A percentile compares a stretch with the other conserved stretches of the same genome.
Conservation (phyloP, 2,888 invertebrate species). For the Junonia oenone region DNA sequence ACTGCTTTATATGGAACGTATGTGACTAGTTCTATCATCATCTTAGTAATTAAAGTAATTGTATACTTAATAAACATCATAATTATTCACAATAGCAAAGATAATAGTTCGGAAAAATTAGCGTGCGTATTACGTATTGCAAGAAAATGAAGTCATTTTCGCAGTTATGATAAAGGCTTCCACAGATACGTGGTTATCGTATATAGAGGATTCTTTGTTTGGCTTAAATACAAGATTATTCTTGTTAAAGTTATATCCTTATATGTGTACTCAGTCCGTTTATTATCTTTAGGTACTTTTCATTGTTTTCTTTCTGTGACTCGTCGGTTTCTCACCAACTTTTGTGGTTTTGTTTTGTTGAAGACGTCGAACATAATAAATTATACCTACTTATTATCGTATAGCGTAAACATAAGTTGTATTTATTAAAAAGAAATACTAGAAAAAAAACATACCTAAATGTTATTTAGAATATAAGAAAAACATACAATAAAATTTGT, state of each 20-base stretch:
- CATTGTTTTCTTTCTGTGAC: too few species aligned
- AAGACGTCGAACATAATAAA: too few species aligned
- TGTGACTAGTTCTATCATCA: not conserved
- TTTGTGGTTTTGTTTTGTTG: too few species aligned
- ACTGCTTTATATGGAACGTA: not conserved
- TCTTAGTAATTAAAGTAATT: not conserved
- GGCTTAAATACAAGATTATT: not conserved
- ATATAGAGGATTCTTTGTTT: not conserved
- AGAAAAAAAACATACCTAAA: too few species aligned
- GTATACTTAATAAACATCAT: not conserved
- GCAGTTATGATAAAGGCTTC: not conserved
- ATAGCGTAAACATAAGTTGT: too few species aligned
- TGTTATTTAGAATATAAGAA: too few species aligned
- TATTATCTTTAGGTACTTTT: too few species aligned
- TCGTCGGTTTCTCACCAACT: too few species aligned
- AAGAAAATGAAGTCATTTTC: not conserved
- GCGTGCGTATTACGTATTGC: constrained; percentile 1
- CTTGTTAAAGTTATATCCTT: not conserved
- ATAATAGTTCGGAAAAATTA: constrained; percentile 6
- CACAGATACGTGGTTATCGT: not conserved
- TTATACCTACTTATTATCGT: too few species aligned
- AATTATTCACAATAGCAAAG: not conserved
- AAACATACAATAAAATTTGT: too few species aligned
- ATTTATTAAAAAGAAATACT: too few species aligned
- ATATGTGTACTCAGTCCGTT: not conserved